Evolutionary conservation across 2,113 vertebrate species (phyloP).

Genomic region (Amphilophus citrinellus): DNA sequence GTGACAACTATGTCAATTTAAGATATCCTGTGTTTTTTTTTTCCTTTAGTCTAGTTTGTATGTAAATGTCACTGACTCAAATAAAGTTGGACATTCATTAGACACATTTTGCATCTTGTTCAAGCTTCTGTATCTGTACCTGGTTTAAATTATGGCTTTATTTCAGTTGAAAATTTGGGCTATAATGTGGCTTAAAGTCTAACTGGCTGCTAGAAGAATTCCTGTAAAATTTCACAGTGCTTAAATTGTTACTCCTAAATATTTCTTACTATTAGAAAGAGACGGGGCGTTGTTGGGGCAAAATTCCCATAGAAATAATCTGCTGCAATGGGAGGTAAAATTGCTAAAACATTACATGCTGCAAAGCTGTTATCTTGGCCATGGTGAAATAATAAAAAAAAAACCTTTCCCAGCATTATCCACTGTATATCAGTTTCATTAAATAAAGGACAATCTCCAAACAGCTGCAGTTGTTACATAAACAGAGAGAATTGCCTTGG

Average conservation of each 20-base stretch:
- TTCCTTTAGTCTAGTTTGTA: background rate
- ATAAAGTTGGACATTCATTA: conserved; percentile 3
- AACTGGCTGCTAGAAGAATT: background rate
- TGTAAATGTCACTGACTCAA: background rate
- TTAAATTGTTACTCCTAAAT: conserved; percentile 1
- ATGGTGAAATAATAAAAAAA: background rate
- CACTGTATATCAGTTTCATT: background rate
- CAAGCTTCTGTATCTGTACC: background rate
- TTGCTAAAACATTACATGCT: background rate
- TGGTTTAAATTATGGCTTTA: background rate
- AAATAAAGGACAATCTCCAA: conserved; percentile 1
- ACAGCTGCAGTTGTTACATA: conserved; percentile 8
- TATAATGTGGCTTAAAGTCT: background rate
- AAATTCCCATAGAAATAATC: background rate
- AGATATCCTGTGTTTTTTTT: background rate
- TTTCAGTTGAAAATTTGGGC: background rate
- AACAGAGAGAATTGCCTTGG: background rate
- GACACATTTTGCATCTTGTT: background rate
- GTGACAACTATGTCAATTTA: background rate
- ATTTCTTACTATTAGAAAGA: background rate
- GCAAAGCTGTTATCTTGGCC: background rate
- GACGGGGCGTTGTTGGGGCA: background rate
- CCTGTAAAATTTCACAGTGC: background rate
- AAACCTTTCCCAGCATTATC: background rate
- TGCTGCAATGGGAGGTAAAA: background rate